Conservation (phyloP, 2,888 invertebrate genomes). For the Euplexia lucipara region DNA sequence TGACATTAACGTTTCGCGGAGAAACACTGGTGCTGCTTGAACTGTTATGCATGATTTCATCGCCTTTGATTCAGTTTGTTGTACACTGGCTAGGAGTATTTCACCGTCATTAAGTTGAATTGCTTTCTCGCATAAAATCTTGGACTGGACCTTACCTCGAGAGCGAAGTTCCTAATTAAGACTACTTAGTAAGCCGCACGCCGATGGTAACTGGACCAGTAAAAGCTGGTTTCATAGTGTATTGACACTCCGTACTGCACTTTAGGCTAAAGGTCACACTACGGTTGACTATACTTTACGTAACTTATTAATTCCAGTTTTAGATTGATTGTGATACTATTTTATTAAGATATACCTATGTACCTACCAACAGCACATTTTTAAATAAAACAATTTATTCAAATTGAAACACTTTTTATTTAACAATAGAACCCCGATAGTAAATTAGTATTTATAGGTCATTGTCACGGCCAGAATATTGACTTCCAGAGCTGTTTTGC, state of each 20-base stretch:
- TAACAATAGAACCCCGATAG: conserved; percentile 1
- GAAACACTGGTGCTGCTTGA: conserved; percentile 6
- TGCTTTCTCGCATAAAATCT: neutral
- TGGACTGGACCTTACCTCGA: neutral
- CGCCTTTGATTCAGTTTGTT: too few species aligned
- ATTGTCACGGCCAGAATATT: conserved; percentile 12
- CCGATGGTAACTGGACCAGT: too few species aligned
- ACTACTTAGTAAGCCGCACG: too few species aligned
- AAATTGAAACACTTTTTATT: neutral
- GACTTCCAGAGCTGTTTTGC: neutral
- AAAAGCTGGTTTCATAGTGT: too few species aligned
- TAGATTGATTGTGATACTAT: conserved; percentile 10
- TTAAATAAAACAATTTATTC: conserved; percentile 16
- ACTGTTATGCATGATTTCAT: neutral
- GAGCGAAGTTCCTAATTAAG: neutral
- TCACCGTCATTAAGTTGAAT: neutral
- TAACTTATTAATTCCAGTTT: too few species aligned
- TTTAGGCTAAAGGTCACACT: too few species aligned
- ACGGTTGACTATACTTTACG: too few species aligned
- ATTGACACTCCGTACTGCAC: too few species aligned
- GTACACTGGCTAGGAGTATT: too few species aligned
- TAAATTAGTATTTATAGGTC: conserved; percentile 8
- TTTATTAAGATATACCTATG: neutral
- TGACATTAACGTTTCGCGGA: conserved; percentile 49
- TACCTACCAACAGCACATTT: neutral